A percentile compares a stretch with the other conserved stretches of the same genome.
phyloP scores from a whole-genome alignment of 2,888 invertebrate genomes.

The Operophtera brumata region DNA sequence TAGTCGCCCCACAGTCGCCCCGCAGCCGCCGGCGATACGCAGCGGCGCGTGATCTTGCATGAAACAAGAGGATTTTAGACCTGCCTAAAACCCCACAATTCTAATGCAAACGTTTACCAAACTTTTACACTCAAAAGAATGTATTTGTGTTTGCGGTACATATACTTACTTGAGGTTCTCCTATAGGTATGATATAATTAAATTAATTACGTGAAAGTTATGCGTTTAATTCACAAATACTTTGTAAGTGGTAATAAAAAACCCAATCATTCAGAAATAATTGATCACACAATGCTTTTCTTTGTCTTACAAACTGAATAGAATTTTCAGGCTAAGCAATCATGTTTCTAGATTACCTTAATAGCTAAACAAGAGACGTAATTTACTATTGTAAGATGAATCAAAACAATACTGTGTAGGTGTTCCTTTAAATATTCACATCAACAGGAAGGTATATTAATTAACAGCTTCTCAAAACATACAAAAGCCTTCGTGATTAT shows the following conservation, averaged over 20 bases:
- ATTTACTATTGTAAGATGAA: too few relatives aligned
- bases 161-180: slow-evolving; percentile 46
- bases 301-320: too few relatives aligned
- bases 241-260: background rate
- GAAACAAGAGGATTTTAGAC: slow-evolving; percentile 59
- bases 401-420: too few relatives aligned
- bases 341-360: too few relatives aligned
- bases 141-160: slow-evolving; percentile 33
- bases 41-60: slow-evolving; percentile 69
- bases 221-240: background rate
- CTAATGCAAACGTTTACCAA: slow-evolving; percentile 66
- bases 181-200: background rate
- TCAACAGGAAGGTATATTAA: background rate
- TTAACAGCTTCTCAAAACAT: slow-evolving; percentile 1
- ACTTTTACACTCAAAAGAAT: slow-evolving; percentile 66
- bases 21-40: slow-evolving; percentile 54
- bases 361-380: too few relatives aligned
- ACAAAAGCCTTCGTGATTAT: slow-evolving; percentile 12
- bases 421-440: too few relatives aligned
- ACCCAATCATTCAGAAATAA: too few relatives aligned
- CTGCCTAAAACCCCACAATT: slow-evolving; percentile 58
- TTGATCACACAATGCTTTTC: too few relatives aligned
- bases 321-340: too few relatives aligned
- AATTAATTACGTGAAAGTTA: background rate
- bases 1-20: slow-evolving; percentile 15